Evolutionary conservation across 2,888 invertebrate genomes (phyloP).

Genomic region (Caenorhabditis parvicauda): DNA sequence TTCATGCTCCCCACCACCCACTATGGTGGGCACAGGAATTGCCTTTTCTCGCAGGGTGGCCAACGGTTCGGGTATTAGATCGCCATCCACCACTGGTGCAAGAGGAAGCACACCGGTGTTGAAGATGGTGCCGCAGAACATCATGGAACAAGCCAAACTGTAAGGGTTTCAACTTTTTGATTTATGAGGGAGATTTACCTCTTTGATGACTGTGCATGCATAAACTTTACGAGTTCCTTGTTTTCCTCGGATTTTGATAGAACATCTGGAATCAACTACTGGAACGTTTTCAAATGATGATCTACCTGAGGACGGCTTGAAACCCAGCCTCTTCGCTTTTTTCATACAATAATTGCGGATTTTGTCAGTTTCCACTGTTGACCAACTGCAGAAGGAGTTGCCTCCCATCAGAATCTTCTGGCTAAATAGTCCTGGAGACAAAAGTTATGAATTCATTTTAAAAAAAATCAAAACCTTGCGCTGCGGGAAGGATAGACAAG

Average conservation of each 20-base stretch:
- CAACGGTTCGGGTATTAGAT: constrained; percentile 43
- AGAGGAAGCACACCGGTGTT: constrained; percentile 45
- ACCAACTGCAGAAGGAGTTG: constrained; percentile 52
- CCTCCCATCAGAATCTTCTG: constrained; percentile 55
- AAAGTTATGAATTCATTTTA: too few relatives aligned
- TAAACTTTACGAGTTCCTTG: too few relatives aligned
- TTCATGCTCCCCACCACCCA: constrained; percentile 53
- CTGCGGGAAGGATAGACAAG: constrained; percentile 48
- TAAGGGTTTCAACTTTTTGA: too few relatives aligned
- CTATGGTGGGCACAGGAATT: constrained; percentile 41
- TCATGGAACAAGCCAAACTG: too few relatives aligned
- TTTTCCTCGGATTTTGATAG: too few relatives aligned
- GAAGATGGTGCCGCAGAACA: constrained; percentile 44
- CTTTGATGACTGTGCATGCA: too few relatives aligned
- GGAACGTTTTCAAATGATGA: too few relatives aligned
- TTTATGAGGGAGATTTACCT: too few relatives aligned
- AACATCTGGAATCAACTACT: too few relatives aligned
- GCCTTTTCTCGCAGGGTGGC: constrained; percentile 42
- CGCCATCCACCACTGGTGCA: constrained; percentile 57
- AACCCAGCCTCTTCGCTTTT: constrained; percentile 51
- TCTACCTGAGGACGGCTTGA: too few relatives aligned
- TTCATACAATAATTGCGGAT: constrained; percentile 46
- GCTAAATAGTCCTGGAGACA: constrained; percentile 55
- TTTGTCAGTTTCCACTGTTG: constrained; percentile 30
- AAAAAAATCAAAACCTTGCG: too few relatives aligned